Conservation (phyloP, 2,797 vertebrate species). For the Acanthurus tractus region DNA sequence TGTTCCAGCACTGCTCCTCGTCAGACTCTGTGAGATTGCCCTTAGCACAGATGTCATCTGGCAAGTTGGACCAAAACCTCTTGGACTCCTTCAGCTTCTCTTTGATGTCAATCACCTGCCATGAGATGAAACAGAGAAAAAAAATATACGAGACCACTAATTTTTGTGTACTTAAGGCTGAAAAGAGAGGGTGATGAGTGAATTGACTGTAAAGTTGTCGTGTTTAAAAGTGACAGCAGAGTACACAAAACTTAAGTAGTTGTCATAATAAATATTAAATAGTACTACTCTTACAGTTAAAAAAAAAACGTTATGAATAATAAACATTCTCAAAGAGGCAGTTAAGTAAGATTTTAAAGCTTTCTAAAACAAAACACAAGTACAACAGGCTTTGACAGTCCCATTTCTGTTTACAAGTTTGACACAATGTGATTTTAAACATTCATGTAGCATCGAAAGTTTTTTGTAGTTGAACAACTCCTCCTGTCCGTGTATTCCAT, state of each 20-base stretch:
- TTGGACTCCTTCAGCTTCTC: conserved; percentile 94
- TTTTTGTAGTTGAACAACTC: conserved; percentile 25
- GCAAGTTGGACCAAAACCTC: conserved; percentile 95
- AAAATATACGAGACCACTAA: conserved; percentile 55
- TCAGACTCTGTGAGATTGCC: conserved; percentile 88
- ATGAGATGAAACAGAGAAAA: conserved; percentile 57
- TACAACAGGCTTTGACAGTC: background rate
- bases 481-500: conserved; percentile 50
- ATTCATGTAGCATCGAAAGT: conserved; percentile 19
- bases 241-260: background rate
- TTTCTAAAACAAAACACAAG: background rate
- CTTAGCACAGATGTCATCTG: conserved; percentile 92
- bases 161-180: conserved; percentile 28
- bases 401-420: conserved; percentile 6
- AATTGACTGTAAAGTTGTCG: background rate
- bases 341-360: background rate
- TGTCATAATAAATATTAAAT: background rate
- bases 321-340: background rate
- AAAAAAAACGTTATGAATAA: background rate
- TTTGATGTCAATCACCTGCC: conserved; percentile 96
- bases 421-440: conserved; percentile 23
- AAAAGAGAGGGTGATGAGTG: conserved; percentile 11
- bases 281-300: background rate
- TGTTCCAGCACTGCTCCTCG: conserved; percentile 97
- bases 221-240: background rate